Percentiles rank a stretch among this genome's conserved stretches.
phyloP scores from a whole-genome alignment of 2,888 invertebrate species.

The Mesorhabditis spiculigera region DNA sequence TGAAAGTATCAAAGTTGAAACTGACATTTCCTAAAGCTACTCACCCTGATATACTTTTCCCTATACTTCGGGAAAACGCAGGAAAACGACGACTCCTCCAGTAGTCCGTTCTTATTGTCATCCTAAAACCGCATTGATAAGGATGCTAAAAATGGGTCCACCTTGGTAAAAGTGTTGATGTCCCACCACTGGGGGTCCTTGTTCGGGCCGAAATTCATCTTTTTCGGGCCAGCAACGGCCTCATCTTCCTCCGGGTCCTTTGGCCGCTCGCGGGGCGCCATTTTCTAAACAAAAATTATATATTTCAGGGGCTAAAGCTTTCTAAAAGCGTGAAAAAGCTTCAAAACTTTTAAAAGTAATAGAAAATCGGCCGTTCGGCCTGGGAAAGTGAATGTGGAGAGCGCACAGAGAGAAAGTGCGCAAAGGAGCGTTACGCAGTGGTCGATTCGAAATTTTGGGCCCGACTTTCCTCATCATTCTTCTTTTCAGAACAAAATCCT shows the following conservation, averaged over 20 bases:
- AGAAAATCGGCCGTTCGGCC: no score
- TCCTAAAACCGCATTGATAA: constrained; percentile 58
- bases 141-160: constrained; percentile 59
- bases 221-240: neutral
- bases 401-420: no score
- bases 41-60: constrained; percentile 76
- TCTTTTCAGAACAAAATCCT: no score
- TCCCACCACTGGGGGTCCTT: constrained; percentile 60
- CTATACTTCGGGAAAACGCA: constrained; percentile 94
- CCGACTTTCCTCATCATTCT: no score
- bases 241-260: neutral
- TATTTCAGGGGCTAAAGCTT: no score
- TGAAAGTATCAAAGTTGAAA: constrained; percentile 58
- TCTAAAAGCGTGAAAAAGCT: no score
- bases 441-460: no score
- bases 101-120: constrained; percentile 78
- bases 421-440: no score
- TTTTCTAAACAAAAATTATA: neutral
- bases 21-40: neutral
- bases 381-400: no score
- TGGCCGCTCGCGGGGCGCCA: constrained; percentile 6
- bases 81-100: constrained; percentile 92
- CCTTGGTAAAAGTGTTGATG: constrained; percentile 72
- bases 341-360: no score
- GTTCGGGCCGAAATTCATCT: constrained; percentile 27